phyloP scores from a whole-genome alignment of 2,888 invertebrate species.

The Papilio protenor region DNA sequence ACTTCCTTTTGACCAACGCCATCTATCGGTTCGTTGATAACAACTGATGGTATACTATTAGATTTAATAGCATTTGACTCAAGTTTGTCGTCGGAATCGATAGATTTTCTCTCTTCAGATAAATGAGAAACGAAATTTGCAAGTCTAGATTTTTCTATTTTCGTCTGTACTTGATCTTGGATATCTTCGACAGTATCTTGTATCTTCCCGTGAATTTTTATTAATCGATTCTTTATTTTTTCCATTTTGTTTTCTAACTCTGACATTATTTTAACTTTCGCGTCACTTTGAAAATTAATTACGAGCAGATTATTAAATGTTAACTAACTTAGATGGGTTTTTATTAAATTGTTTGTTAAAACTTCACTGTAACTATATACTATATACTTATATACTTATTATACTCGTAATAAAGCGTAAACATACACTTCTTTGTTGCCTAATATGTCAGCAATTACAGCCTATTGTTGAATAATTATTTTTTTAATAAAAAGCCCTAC shows the following conservation, averaged over 20 bases:
- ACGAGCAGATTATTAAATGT: not conserved
- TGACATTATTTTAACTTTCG: conserved; percentile 55
- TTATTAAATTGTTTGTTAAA: not conserved
- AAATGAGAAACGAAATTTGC: conserved; percentile 69
- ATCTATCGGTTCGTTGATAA: conserved; percentile 64
- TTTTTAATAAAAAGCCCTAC: too few species aligned
- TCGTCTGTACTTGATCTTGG: conserved; percentile 75
- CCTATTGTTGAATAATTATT: too few species aligned
- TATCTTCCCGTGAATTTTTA: conserved; percentile 73
- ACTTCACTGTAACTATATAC: not conserved
- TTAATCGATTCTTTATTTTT: conserved; percentile 65
- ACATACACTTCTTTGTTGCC: too few species aligned
- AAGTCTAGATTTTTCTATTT: conserved; percentile 66
- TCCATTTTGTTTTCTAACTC: conserved; percentile 73
- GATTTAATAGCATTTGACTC: conserved; percentile 53
- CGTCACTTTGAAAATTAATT: not conserved
- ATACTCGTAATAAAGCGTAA: too few species aligned
- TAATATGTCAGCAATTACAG: too few species aligned
- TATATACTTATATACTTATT: too few species aligned
- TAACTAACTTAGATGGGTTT: not conserved
- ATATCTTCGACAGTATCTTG: conserved; percentile 76
- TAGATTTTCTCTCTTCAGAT: conserved; percentile 69
- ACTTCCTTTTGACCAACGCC: conserved; percentile 60
- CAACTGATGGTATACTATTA: conserved; percentile 66
- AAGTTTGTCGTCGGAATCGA: conserved; percentile 57